Percentiles rank a stretch among this genome's conserved stretches.
phyloP scores from a whole-genome alignment of 2,888 invertebrate species.

The Harpagoxenus sublaevis region DNA sequence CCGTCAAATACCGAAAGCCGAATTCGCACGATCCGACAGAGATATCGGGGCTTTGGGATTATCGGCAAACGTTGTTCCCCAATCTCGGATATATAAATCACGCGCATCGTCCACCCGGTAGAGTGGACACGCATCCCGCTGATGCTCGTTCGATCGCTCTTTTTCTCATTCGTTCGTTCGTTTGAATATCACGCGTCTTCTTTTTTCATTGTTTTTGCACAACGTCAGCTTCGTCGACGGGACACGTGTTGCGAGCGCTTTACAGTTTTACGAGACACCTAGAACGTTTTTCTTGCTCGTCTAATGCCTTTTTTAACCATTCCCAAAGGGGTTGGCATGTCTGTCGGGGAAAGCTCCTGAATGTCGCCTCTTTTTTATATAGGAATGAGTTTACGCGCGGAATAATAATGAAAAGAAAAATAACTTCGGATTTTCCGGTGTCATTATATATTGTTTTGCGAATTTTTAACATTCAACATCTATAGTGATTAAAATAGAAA shows the following conservation, averaged over 20 bases:
- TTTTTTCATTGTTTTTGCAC: conserved; percentile 49
- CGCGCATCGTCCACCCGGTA: conserved; percentile 27
- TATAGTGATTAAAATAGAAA: background rate
- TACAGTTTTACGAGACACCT: conserved; percentile 38
- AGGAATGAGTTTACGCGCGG: background rate
- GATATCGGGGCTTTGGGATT: conserved; percentile 50
- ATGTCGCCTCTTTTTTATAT: conserved; percentile 15
- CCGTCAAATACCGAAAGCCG: conserved; percentile 57
- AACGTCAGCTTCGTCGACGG: conserved; percentile 9
- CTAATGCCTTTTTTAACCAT: conserved; percentile 24
- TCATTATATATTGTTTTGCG: no score
- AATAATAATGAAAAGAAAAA: conserved; percentile 17
- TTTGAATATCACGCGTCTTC: conserved; percentile 37
- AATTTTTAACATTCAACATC: background rate
- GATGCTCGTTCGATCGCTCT: background rate
- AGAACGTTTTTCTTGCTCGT: conserved; percentile 36
- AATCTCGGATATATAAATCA: conserved; percentile 51
- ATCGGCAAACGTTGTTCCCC: conserved; percentile 46
- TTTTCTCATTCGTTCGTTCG: conserved; percentile 28
- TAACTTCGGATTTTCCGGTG: background rate
- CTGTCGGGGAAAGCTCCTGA: background rate
- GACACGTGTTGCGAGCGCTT: conserved; percentile 41
- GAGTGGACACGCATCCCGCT: conserved; percentile 21
- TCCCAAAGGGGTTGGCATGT: background rate
- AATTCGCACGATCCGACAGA: conserved; percentile 55